Conservation (phyloP, 2,888 invertebrate species). For the Polymixis lichenea region DNA sequence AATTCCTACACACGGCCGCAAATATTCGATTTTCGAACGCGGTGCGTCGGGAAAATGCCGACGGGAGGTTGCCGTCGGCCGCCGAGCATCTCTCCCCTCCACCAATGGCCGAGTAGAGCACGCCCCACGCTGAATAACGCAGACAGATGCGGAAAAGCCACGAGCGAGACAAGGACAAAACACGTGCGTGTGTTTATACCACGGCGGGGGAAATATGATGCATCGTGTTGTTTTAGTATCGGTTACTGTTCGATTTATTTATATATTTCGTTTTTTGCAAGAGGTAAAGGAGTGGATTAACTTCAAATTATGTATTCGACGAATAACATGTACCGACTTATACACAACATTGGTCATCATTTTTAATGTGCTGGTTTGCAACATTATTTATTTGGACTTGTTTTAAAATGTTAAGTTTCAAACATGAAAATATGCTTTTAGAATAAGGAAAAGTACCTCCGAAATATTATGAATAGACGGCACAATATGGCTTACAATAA, state of each 20-base stretch:
- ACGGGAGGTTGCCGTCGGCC: constrained; percentile 86
- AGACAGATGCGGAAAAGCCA: constrained; percentile 76
- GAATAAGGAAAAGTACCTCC: constrained; percentile 6
- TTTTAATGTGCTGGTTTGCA: constrained; percentile 20
- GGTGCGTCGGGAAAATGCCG: constrained; percentile 89
- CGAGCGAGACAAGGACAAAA: constrained; percentile 72
- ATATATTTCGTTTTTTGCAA: constrained; percentile 81
- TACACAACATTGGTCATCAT: constrained; percentile 31
- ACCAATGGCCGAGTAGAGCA: constrained; percentile 85
- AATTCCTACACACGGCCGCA: constrained; percentile 55
- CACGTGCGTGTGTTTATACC: constrained; percentile 84
- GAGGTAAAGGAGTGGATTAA: constrained; percentile 82
- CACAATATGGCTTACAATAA: constrained; percentile 45
- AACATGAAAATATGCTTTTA: constrained; percentile 15
- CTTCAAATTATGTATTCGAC: constrained; percentile 70
- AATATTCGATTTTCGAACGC: constrained; percentile 83
- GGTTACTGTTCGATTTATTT: constrained; percentile 87
- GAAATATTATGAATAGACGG: constrained; percentile 33
- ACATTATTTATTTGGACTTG: constrained; percentile 13
- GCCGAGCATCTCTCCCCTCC: constrained; percentile 83
- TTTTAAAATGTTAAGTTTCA: constrained; percentile 15
- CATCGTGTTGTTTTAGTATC: constrained; percentile 89
- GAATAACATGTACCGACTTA: constrained; percentile 42
- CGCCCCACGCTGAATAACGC: constrained; percentile 81
- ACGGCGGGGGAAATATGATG: constrained; percentile 87